These are phyloP conservation scores for Protosalanx chinensis DNA, from an alignment of 2,797 vertebrate species.

Conservation along the genomic window DNA sequence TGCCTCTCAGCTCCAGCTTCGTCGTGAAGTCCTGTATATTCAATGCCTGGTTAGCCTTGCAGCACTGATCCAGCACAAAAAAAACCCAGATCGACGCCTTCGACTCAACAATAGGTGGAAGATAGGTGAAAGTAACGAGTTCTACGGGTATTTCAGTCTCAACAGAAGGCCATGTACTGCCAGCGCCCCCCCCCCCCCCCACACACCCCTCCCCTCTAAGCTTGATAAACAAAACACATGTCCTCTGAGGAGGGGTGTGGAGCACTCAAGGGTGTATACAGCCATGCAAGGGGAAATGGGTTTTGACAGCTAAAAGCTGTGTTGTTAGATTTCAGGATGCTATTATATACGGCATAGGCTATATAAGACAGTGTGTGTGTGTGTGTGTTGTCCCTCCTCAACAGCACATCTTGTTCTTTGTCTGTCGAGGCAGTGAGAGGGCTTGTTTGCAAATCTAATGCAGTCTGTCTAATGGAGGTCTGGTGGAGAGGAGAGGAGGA, in stretches of 20 bases:
- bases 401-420: slow-evolving; percentile 13
- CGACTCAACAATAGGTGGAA: neutral
- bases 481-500: neutral
- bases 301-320: slow-evolving; percentile 1
- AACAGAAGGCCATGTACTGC: neutral
- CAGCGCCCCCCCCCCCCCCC: neutral
- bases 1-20: slow-evolving; percentile 34
- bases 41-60: slow-evolving; percentile 38
- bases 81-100: slow-evolving; percentile 15
- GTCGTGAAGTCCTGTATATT: slow-evolving; percentile 46
- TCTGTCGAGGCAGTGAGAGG: neutral
- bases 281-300: no score
- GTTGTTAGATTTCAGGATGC: neutral
- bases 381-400: neutral
- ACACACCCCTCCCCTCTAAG: no score
- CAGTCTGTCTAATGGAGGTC: neutral
- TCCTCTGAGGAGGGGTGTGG: neutral
- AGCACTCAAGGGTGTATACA: no score
- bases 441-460: slow-evolving; percentile 4
- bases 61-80: slow-evolving; percentile 32
- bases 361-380: slow-evolving; percentile 3
- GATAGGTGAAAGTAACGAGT: neutral
- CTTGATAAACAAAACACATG: neutral
- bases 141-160: neutral
- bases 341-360: no score